These are phyloP conservation scores for Harpagifer antarcticus DNA, from an alignment of 2,797 vertebrate genomes.

Conservation along the genomic window DNA sequence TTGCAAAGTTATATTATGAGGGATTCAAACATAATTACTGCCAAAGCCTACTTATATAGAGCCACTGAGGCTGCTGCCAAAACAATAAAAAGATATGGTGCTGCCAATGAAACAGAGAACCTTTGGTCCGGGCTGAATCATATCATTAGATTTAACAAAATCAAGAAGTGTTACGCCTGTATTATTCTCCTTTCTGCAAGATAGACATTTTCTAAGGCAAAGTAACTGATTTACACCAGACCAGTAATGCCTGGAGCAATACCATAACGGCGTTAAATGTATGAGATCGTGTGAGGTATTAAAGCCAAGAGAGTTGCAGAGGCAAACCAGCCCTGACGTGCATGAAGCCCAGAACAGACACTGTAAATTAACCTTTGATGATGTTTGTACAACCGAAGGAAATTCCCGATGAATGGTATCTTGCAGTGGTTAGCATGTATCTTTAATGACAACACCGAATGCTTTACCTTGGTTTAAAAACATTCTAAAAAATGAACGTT, in stretches of 20 bases:
- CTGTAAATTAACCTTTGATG: neutral
- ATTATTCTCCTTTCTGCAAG: neutral
- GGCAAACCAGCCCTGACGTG: neutral
- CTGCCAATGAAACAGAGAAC: neutral
- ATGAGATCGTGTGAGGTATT: neutral
- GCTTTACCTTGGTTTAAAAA: neutral
- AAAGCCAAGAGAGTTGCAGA: neutral
- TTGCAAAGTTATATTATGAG: slow-evolving; percentile 28
- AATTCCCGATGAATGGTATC: neutral
- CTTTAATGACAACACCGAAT: neutral
- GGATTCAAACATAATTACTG: slow-evolving; percentile 34
- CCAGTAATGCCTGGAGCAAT: neutral
- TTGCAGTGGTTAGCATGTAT: no score
- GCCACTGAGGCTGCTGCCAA: neutral
- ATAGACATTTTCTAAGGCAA: neutral
- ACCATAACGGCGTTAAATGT: neutral
- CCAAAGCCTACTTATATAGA: neutral
- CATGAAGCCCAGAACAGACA: neutral
- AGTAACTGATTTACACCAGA: neutral
- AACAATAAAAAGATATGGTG: slow-evolving; percentile 6
- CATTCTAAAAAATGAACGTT: no score
- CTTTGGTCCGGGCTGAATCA: neutral
- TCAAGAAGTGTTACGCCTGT: neutral
- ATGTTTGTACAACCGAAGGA: neutral
- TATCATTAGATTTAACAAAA: slow-evolving; percentile 13